Base-by-base conservation (phyloP, 2,888 invertebrate genomes). In the Panopea generosa region DNA sequence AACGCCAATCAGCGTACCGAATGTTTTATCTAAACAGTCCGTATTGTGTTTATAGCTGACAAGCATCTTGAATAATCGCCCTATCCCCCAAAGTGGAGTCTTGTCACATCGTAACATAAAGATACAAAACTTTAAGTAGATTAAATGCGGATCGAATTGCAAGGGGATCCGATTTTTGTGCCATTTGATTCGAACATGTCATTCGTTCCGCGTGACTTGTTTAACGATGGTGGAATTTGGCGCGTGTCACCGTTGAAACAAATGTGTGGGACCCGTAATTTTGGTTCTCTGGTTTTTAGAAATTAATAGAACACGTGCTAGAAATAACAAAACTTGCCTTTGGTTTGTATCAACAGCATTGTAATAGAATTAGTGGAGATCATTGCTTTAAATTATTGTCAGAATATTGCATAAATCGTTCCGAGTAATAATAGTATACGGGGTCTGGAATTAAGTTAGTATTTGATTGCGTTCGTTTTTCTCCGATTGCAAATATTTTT, bases 401-500 rank as follows among this genome's bases (percentile, higher is more conserved):
- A 73, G 62, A 63, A 70, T 63, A 80, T 67, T 67, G 62, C 80
- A 77, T 80, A 74, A 77, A 80, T 80, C 80, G 60, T 65, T 59
- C 56, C 59, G 22, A 18, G 73, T 77, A 80, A 80, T 80, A 77
- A 76, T 74, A 67, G 80, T 80, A 73, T 80, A 80, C 73, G 76
- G 55, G 59, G 24, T 24, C 38, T 3, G 50, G 57, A 80, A 80
- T 80, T 65, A 45, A 77, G 76, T 80, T 80, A 80, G 73, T 59
- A 55, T 69, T 70, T 62, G 80, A 80, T 80, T 80, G 80, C 67
- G 63, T 67, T 59, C 67, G 59, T n/a, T 69, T 56, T 20, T 55
- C 67, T 61, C 62, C 49, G 80, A 77, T 80, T 74, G 76, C 80
- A 80, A 80, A 80, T 80, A 80, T 80, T 80, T 80, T 80, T 80